Base-by-base conservation (phyloP, 1,140 invertebrate species). In the Coptotermes formosanus region DNA sequence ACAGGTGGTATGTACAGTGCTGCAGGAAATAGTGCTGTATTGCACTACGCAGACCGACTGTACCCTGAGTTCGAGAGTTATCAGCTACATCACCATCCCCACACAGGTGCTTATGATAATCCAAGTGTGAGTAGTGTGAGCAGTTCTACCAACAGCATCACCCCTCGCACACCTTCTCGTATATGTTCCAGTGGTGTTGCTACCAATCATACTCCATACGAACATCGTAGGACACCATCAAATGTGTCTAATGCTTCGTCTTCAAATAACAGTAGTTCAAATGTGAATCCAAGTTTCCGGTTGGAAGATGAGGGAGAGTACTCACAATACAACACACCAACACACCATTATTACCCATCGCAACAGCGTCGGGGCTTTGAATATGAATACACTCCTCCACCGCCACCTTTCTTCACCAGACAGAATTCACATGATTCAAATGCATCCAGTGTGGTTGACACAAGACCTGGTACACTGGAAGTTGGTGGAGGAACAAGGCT, bases 391-490 rank as follows among this genome's bases (percentile, higher is more conserved):
- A 87, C 87, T 25, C 87, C 87, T 85, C 87, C 87, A 59, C 59
- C 86, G 52, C 52, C 52, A 55, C 90, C 45, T 82, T 89, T 89
- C 86, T 91, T 91, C 64, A 90, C 92, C 32, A 90, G 94, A 48
- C 93, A 94, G 87, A 94, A 94, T 87, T 94, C 93, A 16, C 92
- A 93, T 84, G 92, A 93, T 30, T 90, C 90, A 11, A 90, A 90
- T 86, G 89, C 92, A 82, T 91, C 92, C n/a, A 95, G 96, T 59
- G n/a, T 30, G n/a, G 82, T 19, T 32, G 82, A 83, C 38, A 45
- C 38, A 85, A 91, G 96, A 64, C 96, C 96, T 0, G 94, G 92
- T 2, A 97, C 95, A 87, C 89, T 97, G 19, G 96, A 94, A 88
- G 87, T 91, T 52, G 88, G 93, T 82, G 89, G 89, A 11, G 92